Evolutionary conservation across 1,140 invertebrate species (phyloP).

Genomic region (Calliopsis andreniformis): DNA sequence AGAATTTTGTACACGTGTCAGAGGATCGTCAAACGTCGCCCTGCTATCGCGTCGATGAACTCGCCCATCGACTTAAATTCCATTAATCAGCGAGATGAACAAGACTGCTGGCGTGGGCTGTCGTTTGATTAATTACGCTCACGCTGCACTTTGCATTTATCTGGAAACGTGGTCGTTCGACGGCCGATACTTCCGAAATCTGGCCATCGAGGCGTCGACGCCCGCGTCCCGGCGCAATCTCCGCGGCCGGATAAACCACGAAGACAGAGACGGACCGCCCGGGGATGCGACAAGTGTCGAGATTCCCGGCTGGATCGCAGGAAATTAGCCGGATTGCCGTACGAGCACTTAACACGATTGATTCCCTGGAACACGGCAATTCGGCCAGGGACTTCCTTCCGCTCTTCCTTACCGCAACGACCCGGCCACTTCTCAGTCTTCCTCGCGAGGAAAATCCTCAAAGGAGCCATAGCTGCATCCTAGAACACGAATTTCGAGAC

Average conservation of each 20-base stretch:
- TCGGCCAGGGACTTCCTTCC: conserved; percentile 41
- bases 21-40: neutral
- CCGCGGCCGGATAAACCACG: too few species aligned
- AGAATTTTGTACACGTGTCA: conserved; percentile 2
- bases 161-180: neutral
- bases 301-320: conserved; percentile 47
- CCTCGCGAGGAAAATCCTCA: neutral
- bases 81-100: conserved; percentile 43
- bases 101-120: neutral
- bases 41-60: conserved; percentile 29
- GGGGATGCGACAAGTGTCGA: conserved; percentile 22
- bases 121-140: conserved; percentile 43
- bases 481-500: neutral
- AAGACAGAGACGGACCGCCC: neutral
- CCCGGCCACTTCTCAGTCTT: neutral
- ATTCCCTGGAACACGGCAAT: conserved; percentile 57
- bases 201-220: neutral
- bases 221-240: neutral
- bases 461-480: neutral
- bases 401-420: conserved; percentile 18
- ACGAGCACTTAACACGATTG: conserved; percentile 66
- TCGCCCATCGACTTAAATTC: conserved; percentile 15
- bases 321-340: conserved; percentile 62
- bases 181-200: neutral
- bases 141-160: conserved; percentile 41